A percentile compares a stretch with the other conserved stretches of the same genome.
These are phyloP conservation scores for Lithobates pipiens DNA, from an alignment of 2,797 vertebrate genomes.

Conservation along the genomic window DNA sequence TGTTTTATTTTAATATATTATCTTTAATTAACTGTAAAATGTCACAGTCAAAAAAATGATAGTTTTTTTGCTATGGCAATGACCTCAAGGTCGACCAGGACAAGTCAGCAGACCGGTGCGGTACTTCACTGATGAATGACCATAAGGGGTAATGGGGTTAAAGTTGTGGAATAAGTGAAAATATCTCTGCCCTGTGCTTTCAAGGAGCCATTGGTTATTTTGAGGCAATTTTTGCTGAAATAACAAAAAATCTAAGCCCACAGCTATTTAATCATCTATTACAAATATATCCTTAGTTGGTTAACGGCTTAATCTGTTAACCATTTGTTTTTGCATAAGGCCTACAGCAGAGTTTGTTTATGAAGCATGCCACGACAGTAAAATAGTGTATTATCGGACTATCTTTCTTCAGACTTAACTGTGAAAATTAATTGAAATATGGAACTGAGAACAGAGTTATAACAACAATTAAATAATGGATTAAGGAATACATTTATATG, in stretches of 20 bases:
- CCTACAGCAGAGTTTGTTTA: neutral
- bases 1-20: neutral
- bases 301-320: constrained; percentile 33
- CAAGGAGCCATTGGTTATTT: constrained; percentile 39
- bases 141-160: constrained; percentile 9
- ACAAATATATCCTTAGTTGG: constrained; percentile 44
- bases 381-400: neutral
- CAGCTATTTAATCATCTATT: constrained; percentile 53
- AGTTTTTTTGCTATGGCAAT: constrained; percentile 21
- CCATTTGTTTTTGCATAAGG: constrained; percentile 5
- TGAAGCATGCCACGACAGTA: neutral
- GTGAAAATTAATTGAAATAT: constrained; percentile 28
- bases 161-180: constrained; percentile 50
- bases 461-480: constrained; percentile 50
- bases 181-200: constrained; percentile 47
- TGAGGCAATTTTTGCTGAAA: constrained; percentile 46
- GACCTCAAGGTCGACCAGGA: constrained; percentile 19
- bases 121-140: constrained; percentile 49
- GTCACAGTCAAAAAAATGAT: neutral
- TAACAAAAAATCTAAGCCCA: constrained; percentile 49
- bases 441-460: constrained; percentile 13
- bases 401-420: neutral
- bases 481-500: constrained; percentile 52
- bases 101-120: constrained; percentile 23
- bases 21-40: neutral